A percentile compares a stretch with the other conserved stretches of the same genome.
Evolutionary conservation across 2,888 invertebrate species (phyloP).

Genomic region (Erebia ligea): DNA sequence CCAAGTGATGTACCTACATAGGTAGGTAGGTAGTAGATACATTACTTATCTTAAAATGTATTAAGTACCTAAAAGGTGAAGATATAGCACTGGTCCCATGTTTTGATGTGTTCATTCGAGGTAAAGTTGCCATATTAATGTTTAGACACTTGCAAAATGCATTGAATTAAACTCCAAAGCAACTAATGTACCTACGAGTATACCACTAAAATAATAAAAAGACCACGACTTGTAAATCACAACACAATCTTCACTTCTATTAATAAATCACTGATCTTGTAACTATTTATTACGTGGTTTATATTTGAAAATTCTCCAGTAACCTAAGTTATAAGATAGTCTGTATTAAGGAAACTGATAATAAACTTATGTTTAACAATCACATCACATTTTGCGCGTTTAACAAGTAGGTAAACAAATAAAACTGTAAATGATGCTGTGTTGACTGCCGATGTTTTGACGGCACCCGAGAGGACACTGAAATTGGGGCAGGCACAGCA

Average conservation of each 20-base stretch:
- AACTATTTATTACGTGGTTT: neutral
- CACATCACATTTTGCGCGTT: slow-evolving; percentile 26
- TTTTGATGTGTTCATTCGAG: slow-evolving; percentile 70
- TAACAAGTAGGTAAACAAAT: slow-evolving; percentile 41
- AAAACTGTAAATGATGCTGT: slow-evolving; percentile 52
- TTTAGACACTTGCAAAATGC: slow-evolving; percentile 9
- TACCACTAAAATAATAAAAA: slow-evolving; percentile 34
- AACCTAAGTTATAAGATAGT: neutral
- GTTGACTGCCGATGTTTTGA: slow-evolving; percentile 48
- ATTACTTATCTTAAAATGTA: no score
- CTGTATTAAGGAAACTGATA: neutral
- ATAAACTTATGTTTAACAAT: neutral
- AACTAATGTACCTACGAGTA: slow-evolving; percentile 30
- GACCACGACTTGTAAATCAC: slow-evolving; percentile 44
- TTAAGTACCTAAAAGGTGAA: slow-evolving; percentile 70
- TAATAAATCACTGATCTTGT: slow-evolving; percentile 29
- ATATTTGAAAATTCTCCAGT: neutral
- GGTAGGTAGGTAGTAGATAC: no score
- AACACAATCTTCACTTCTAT: slow-evolving; percentile 46
- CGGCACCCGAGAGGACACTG: slow-evolving; percentile 56
- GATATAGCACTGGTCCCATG: slow-evolving; percentile 59
- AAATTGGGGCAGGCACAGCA: slow-evolving; percentile 59
- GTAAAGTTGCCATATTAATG: slow-evolving; percentile 71
- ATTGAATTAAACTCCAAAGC: slow-evolving; percentile 20
- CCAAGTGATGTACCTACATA: no score